A percentile compares a stretch with the other conserved stretches of the same genome.
Evolutionary conservation across 1,140 invertebrate species (phyloP).

Genomic region (Pseudachorutes palmiensis): DNA sequence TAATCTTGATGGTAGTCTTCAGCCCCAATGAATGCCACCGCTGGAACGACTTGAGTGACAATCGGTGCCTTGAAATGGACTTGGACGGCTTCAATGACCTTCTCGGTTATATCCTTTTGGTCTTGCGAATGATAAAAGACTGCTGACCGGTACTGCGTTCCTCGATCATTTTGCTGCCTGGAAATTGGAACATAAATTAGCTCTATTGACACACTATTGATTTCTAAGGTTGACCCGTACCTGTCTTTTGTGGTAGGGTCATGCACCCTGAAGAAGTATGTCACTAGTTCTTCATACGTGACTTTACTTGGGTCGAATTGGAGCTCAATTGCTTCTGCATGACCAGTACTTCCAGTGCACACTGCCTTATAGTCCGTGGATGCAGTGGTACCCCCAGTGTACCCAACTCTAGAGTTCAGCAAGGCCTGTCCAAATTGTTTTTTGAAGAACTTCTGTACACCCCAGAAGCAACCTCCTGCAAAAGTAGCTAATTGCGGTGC

Average conservation of each 20-base stretch:
- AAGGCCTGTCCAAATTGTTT: slow-evolving; percentile 58
- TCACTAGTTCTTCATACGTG: slow-evolving; percentile 64
- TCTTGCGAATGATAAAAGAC: slow-evolving; percentile 86
- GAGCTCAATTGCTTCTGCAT: slow-evolving; percentile 85
- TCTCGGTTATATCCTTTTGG: slow-evolving; percentile 66
- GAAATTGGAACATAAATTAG: slow-evolving; percentile 4
- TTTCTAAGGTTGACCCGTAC: slow-evolving; percentile 47
- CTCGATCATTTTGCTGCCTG: slow-evolving; percentile 24
- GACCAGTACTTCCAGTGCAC: slow-evolving; percentile 54
- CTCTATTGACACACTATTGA: slow-evolving; percentile 1
- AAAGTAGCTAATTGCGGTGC: slow-evolving; percentile 62
- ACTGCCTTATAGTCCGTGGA: slow-evolving; percentile 74
- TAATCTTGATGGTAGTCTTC: slow-evolving; percentile 61
- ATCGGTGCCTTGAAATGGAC: slow-evolving; percentile 51
- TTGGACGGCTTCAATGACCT: slow-evolving; percentile 57
- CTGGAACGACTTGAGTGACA: slow-evolving; percentile 64
- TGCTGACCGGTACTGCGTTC: slow-evolving; percentile 73
- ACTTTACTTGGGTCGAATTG: slow-evolving; percentile 73
- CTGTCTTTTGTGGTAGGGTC: slow-evolving; percentile 71
- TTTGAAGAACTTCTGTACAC: slow-evolving; percentile 69
- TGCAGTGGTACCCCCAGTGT: slow-evolving; percentile 70
- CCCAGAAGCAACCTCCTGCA: slow-evolving; percentile 95
- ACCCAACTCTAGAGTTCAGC: slow-evolving; percentile 82
- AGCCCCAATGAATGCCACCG: slow-evolving; percentile 70
- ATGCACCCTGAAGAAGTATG: slow-evolving; percentile 86